Evolutionary conservation across 2,797 vertebrate genomes (phyloP).

Genomic region (Tiaroga cobitis): DNA sequence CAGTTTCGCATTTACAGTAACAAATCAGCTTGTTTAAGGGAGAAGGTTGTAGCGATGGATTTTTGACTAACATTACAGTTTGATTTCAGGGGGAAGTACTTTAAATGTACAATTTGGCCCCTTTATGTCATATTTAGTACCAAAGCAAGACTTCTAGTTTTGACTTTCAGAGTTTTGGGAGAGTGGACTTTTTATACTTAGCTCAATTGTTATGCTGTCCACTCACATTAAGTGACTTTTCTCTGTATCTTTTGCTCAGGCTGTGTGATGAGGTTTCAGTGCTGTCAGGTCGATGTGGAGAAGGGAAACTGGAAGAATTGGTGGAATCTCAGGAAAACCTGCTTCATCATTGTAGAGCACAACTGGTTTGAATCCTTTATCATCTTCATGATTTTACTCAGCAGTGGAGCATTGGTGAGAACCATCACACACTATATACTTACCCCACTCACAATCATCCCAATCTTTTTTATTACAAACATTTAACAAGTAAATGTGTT

Average conservation of each 20-base stretch:
- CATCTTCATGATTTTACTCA: conserved; percentile 99
- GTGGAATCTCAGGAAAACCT: conserved; percentile 97
- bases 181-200: background rate
- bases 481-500: conserved; percentile 68
- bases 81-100: background rate
- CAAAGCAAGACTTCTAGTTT: background rate
- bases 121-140: background rate
- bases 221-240: background rate
- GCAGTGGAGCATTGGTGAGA: conserved; percentile 95
- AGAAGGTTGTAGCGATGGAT: background rate
- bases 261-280: conserved; percentile 91
- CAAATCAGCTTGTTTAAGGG: background rate
- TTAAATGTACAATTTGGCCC: background rate
- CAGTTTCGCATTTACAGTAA: background rate
- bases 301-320: conserved; percentile 86
- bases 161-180: background rate
- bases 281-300: conserved; percentile 91
- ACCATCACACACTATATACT: conserved; percentile 2
- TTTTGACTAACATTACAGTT: background rate
- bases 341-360: conserved; percentile 97
- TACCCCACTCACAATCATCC: background rate
- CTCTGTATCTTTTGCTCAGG: conserved; percentile 70
- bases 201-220: background rate
- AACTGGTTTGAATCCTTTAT: conserved; percentile 99
- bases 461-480: background rate